A percentile compares a stretch with the other conserved stretches of the same genome.
These are phyloP conservation scores for Cirrhinus mrigala DNA, from an alignment of 2,797 vertebrate genomes.

Conservation along the genomic window DNA sequence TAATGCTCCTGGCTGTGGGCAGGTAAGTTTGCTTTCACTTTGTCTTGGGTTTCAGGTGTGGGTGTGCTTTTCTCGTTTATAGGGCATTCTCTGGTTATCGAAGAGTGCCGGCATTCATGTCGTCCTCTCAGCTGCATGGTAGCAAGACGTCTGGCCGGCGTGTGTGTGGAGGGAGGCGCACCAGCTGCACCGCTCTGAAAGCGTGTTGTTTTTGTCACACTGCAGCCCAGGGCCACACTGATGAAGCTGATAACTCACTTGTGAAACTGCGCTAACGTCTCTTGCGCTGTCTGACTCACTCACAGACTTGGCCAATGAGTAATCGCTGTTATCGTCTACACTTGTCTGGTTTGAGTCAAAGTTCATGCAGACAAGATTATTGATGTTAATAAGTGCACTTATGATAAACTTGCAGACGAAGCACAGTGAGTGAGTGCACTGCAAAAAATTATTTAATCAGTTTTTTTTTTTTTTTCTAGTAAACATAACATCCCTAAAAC, in stretches of 20 bases:
- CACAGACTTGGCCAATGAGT: slow-evolving; percentile 32
- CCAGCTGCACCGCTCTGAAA: slow-evolving; percentile 30
- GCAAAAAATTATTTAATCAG: not conserved
- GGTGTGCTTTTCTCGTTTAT: slow-evolving; percentile 48
- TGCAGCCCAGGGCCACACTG: slow-evolving; percentile 10
- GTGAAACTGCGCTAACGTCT: slow-evolving; percentile 19
- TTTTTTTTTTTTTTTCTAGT: not conserved
- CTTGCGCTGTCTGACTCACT: slow-evolving; percentile 43
- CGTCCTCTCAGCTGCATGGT: not conserved
- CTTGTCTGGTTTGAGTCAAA: slow-evolving; percentile 39
- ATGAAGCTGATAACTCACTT: slow-evolving; percentile 13
- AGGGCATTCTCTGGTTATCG: slow-evolving; percentile 51
- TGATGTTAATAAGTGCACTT: slow-evolving; percentile 1
- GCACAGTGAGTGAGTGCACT: not conserved
- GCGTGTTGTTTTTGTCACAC: slow-evolving; percentile 41
- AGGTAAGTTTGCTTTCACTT: slow-evolving; percentile 83
- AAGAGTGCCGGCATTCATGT: not conserved
- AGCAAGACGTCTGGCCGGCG: not conserved
- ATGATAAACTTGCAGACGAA: not conserved
- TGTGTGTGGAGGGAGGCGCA: not conserved
- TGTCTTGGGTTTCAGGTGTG: slow-evolving; percentile 60
- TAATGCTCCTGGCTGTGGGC: slow-evolving; percentile 94
- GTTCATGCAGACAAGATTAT: slow-evolving; percentile 7
- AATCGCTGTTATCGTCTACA: slow-evolving; percentile 24
- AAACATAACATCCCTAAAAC: not conserved